Evolutionary conservation across 2,113 vertebrate genomes (phyloP), one percentile per base, ranked within the genome.

Genomic region (Epinephelus moara): DNA sequence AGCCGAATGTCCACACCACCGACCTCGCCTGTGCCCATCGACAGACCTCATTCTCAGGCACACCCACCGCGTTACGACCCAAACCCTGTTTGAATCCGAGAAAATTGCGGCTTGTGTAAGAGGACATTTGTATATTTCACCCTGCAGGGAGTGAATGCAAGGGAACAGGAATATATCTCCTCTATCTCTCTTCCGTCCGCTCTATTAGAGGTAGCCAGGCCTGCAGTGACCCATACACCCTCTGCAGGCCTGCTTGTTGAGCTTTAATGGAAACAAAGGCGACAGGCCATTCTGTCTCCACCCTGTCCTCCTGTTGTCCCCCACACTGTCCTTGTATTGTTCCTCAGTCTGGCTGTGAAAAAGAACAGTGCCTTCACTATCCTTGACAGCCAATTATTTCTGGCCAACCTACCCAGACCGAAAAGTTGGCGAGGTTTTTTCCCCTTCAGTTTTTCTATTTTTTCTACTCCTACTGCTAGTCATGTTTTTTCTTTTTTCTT

Each of bases 321-420:
- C 76, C 7, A 15, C 75, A 60, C 88, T 89, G 92, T 89, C 91
- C 92, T 94, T 91, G 89, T 82, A 83, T 85, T 91, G 85, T 88
- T 93, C 81, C 85, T 85, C 74, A 8, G 75, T 76, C 78, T 84
- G 84, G 78, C 89, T 89, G 72, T 71, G 87, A 90, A 91, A 91
- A 89, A 92, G 81, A 91, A 91, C 90, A 70, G 82, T 56, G 84
- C 86, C 86, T 88, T 92, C 89, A 89, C 85, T 69, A 81, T 82
- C 70, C 85, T 81, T 94, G 92, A 93, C 93, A 94, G 89, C 92
- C 93, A 95, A 95, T 94, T 94, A 94, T 95, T 94, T 92, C 86
- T 93, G 90, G 86, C 91, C 94, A 95, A 90, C 87, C 89, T 92
- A 92, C 87, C 91, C 86, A 90, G 85, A 90, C 92, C 60, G 60